Evolutionary conservation across 2,113 vertebrate genomes (phyloP).

Genomic region (Fukomys damarensis): DNA sequence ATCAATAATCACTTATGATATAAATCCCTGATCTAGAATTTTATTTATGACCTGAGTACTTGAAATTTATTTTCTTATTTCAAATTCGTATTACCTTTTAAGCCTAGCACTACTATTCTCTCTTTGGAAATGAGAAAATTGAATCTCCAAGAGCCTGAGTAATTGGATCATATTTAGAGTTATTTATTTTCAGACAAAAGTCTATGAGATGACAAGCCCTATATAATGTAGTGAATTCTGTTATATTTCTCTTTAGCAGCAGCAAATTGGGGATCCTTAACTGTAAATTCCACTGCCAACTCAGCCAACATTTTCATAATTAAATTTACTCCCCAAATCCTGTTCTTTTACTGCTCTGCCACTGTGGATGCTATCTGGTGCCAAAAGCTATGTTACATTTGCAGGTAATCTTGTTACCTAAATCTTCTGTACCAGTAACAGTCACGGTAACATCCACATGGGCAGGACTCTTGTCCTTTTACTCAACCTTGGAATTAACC

Average conservation of each 20-base stretch:
- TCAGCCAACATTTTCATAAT: background rate
- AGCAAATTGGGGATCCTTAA: background rate
- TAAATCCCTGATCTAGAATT: background rate
- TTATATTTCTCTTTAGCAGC: background rate
- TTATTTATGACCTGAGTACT: background rate
- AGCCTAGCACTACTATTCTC: background rate
- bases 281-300: background rate
- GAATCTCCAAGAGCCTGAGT: background rate
- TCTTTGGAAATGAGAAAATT: background rate
- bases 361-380: background rate
- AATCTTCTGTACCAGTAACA: background rate
- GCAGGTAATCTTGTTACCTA: background rate
- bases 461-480: background rate
- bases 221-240: background rate
- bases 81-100: background rate
- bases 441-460: background rate
- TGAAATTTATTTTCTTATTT: slow-evolving; percentile 5
- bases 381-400: background rate
- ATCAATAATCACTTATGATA: background rate
- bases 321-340: background rate
- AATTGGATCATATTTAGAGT: background rate
- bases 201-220: background rate
- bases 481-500: background rate
- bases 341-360: background rate
- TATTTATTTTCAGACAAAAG: background rate